phyloP scores from a whole-genome alignment of 2,888 invertebrate species.

The Noctua fimbriata region DNA sequence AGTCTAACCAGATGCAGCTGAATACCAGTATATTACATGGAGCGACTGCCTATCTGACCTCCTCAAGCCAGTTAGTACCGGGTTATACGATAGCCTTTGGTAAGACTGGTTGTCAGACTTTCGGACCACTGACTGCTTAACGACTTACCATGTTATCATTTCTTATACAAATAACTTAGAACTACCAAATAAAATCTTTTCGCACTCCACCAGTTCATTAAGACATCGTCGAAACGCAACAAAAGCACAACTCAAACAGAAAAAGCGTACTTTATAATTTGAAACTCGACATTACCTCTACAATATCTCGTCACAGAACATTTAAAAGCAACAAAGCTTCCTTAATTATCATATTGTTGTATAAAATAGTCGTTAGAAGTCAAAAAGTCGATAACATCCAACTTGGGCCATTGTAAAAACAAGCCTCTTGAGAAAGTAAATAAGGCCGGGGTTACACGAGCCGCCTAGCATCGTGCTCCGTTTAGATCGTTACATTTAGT shows the following conservation, averaged over 20 bases:
- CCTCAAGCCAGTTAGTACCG: too few species aligned
- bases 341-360: constrained; percentile 88
- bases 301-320: constrained; percentile 72
- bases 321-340: constrained; percentile 75
- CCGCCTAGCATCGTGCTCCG: constrained; percentile 50
- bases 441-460: constrained; percentile 69
- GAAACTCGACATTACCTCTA: constrained; percentile 63
- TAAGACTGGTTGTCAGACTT: too few species aligned
- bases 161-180: not conserved
- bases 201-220: constrained; percentile 15
- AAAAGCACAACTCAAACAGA: constrained; percentile 47
- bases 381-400: constrained; percentile 85
- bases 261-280: constrained; percentile 60
- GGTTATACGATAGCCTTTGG: too few species aligned
- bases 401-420: constrained; percentile 83
- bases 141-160: not conserved
- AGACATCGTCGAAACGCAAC: constrained; percentile 37
- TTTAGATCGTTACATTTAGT: constrained; percentile 43
- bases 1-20: too few species aligned
- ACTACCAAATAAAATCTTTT: not conserved
- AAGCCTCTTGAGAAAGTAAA: constrained; percentile 78
- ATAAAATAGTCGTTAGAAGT: constrained; percentile 88
- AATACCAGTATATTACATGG: too few species aligned
- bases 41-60: too few species aligned
- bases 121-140: too few species aligned